These are phyloP conservation scores for Lutjanus campechanus DNA, from an alignment of 2,797 vertebrate genomes.

Conservation along the genomic window DNA sequence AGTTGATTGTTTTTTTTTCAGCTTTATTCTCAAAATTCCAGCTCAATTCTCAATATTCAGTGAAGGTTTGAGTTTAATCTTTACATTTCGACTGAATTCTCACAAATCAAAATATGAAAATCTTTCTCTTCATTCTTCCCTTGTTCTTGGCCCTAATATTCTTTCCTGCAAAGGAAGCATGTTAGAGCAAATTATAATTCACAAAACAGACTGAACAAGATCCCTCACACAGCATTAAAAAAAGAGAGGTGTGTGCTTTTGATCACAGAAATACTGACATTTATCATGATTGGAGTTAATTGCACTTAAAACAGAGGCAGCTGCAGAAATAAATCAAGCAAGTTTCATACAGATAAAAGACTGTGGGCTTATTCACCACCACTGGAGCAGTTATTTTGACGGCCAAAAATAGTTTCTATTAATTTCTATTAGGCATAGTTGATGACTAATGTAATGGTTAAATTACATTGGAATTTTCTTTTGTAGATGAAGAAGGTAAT, in stretches of 20 bases:
- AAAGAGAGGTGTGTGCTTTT: neutral
- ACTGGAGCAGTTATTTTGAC: neutral
- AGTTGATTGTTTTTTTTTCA: too few species aligned
- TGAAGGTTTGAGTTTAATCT: too few species aligned
- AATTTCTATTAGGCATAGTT: neutral
- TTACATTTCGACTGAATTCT: too few species aligned
- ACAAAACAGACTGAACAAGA: neutral
- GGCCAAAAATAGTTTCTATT: neutral
- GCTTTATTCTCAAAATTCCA: too few species aligned
- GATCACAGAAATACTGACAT: neutral
- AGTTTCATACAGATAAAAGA: neutral
- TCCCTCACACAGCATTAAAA: too few species aligned
- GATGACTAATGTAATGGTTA: neutral
- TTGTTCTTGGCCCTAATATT: too few species aligned
- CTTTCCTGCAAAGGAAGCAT: neutral
- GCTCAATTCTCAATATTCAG: too few species aligned
- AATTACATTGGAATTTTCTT: neutral
- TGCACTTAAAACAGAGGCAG: neutral
- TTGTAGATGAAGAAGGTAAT: slow-evolving; percentile 85
- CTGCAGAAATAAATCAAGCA: neutral
- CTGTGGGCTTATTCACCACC: neutral
- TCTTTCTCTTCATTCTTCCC: too few species aligned
- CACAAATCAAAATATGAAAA: too few species aligned
- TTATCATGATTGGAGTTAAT: neutral
- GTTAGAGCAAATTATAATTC: neutral